A percentile compares a stretch with the other conserved stretches of the same genome.
Conservation (phyloP, 2,797 vertebrate genomes). For the Neostethus bicornis region DNA sequence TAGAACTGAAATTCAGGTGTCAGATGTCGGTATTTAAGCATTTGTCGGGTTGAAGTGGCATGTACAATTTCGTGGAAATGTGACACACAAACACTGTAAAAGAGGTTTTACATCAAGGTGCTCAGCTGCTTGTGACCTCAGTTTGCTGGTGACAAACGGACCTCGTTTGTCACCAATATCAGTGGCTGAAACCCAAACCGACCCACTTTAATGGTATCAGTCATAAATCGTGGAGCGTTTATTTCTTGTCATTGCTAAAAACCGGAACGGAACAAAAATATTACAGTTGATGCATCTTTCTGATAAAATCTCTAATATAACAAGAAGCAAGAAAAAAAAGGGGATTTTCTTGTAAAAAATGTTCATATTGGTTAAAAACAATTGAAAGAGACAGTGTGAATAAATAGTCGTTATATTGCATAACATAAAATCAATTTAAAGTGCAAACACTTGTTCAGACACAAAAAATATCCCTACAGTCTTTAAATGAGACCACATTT, state of each 20-base stretch:
- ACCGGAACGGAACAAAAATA: neutral
- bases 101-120: slow-evolving; percentile 36
- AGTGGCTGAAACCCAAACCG: slow-evolving; percentile 25
- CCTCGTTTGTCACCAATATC: slow-evolving; percentile 45
- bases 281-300: too few species aligned
- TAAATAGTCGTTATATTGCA: too few species aligned
- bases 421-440: too few species aligned
- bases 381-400: too few species aligned
- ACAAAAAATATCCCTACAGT: neutral
- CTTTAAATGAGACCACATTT: neutral
- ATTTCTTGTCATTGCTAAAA: too few species aligned
- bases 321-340: too few species aligned
- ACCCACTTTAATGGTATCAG: neutral
- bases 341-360: too few species aligned
- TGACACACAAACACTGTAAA: slow-evolving; percentile 31
- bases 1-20: slow-evolving; percentile 3
- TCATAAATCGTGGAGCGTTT: slow-evolving; percentile 7
- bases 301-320: too few species aligned
- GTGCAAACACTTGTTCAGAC: neutral
- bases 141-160: slow-evolving; percentile 40
- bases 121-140: slow-evolving; percentile 40
- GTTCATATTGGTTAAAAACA: too few species aligned
- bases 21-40: slow-evolving; percentile 15
- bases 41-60: slow-evolving; percentile 21
- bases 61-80: slow-evolving; percentile 16